Percentiles rank a stretch among this genome's conserved stretches.
Evolutionary conservation across 2,888 invertebrate genomes (phyloP).

Genomic region (Pelosia muscerda): DNA sequence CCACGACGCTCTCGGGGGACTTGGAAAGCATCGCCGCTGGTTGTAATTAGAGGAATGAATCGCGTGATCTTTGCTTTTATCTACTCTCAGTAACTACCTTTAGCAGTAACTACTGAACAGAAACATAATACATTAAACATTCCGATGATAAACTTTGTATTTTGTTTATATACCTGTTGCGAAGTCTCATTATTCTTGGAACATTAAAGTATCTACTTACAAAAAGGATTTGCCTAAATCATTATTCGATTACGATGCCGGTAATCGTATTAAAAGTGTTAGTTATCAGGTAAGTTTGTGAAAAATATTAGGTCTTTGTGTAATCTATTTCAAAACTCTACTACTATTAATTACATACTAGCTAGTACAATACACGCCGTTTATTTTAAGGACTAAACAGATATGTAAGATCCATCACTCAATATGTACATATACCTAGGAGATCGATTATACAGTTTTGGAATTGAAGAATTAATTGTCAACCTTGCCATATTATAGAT

Average conservation of each 20-base stretch:
- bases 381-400: too few species aligned
- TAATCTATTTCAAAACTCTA: too few species aligned
- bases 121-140: slow-evolving; percentile 64
- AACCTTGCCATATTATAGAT: neutral
- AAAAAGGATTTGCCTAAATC: neutral
- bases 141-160: slow-evolving; percentile 58
- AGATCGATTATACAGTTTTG: neutral
- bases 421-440: neutral
- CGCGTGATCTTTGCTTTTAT: slow-evolving; percentile 74
- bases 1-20: slow-evolving; percentile 33
- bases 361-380: too few species aligned
- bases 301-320: too few species aligned
- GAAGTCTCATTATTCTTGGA: slow-evolving; percentile 31
- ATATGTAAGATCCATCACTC: neutral
- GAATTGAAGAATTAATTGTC: too few species aligned
- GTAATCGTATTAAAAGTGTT: too few species aligned
- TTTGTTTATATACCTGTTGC: slow-evolving; percentile 56
- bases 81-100: slow-evolving; percentile 66
- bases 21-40: slow-evolving; percentile 56
- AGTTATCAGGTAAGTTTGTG: too few species aligned
- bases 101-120: slow-evolving; percentile 60
- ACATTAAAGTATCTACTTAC: slow-evolving; percentile 13
- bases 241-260: too few species aligned
- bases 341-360: too few species aligned
- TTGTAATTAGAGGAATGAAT: slow-evolving; percentile 78